These are phyloP conservation scores for Palloptera scutellata DNA, from an alignment of 2,888 invertebrate species.

Conservation along the genomic window DNA sequence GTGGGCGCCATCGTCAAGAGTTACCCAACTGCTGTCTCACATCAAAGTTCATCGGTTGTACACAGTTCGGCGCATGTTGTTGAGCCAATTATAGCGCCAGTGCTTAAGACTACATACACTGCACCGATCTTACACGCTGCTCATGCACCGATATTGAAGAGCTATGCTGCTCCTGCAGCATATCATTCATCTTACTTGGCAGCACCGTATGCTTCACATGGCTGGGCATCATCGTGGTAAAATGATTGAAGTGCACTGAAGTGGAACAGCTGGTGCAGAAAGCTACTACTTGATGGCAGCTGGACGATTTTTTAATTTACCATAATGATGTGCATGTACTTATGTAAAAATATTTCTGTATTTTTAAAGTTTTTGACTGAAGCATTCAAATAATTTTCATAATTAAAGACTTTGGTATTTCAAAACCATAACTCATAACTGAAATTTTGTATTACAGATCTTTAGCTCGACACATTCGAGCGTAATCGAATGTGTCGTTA, in stretches of 20 bases:
- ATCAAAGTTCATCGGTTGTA: conserved; percentile 66
- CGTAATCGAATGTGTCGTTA: too few species aligned
- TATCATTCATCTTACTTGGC: neutral
- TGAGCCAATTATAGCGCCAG: conserved; percentile 46
- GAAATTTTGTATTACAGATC: too few species aligned
- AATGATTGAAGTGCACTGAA: neutral
- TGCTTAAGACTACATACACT: conserved; percentile 39
- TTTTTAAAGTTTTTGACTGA: too few species aligned
- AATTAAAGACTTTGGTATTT: too few species aligned
- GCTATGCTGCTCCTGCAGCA: conserved; percentile 27
- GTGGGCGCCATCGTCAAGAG: conserved; percentile 53
- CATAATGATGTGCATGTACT: too few species aligned
- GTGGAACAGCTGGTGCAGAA: neutral
- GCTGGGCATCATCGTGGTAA: neutral
- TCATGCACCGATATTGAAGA: conserved; percentile 35
- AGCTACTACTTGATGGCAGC: too few species aligned
- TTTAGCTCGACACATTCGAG: too few species aligned
- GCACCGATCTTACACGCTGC: conserved; percentile 31
- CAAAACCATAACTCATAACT: too few species aligned
- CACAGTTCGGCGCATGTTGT: conserved; percentile 55
- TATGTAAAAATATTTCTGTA: too few species aligned
- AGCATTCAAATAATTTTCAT: too few species aligned
- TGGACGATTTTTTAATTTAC: too few species aligned
- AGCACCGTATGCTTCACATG: too few species aligned
- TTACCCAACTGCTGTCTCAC: conserved; percentile 67